These are phyloP conservation scores for Orthonyx spaldingii DNA, from an alignment of 2,113 vertebrate genomes.

Conservation along the genomic window DNA sequence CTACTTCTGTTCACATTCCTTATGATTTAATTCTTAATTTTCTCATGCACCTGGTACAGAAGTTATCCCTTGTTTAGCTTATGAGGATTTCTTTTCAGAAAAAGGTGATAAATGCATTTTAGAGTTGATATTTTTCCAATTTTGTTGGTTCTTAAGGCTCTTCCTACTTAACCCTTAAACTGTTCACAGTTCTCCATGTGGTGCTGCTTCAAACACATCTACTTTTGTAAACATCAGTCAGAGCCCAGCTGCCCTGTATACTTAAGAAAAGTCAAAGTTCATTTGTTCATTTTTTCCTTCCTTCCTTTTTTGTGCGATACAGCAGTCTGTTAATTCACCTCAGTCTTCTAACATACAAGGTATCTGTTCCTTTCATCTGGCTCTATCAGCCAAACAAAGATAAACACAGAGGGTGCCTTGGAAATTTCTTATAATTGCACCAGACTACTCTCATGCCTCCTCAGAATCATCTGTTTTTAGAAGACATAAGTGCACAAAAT, in stretches of 20 bases:
- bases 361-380: not conserved
- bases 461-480: not conserved
- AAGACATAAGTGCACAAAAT: not conserved
- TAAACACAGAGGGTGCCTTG: not conserved
- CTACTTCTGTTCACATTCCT: not conserved
- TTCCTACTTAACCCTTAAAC: slow-evolving; percentile 28
- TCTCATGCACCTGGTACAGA: not conserved
- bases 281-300: slow-evolving; percentile 32
- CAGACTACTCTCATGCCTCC: not conserved
- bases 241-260: not conserved
- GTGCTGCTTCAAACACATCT: slow-evolving; percentile 40
- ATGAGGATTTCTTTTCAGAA: not conserved
- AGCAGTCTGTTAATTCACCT: slow-evolving; percentile 31
- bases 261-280: slow-evolving; percentile 56
- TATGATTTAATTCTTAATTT: not conserved
- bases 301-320: slow-evolving; percentile 4
- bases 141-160: not conserved
- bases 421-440: not conserved
- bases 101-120: not conserved
- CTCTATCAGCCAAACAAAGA: slow-evolving; percentile 1
- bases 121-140: not conserved
- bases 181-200: not conserved
- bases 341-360: not conserved
- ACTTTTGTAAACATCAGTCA: slow-evolving; percentile 61
- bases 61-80: not conserved